These are phyloP conservation scores for Zaprionus ornatus DNA, from an alignment of 1,140 invertebrate species.

Conservation along the genomic window DNA sequence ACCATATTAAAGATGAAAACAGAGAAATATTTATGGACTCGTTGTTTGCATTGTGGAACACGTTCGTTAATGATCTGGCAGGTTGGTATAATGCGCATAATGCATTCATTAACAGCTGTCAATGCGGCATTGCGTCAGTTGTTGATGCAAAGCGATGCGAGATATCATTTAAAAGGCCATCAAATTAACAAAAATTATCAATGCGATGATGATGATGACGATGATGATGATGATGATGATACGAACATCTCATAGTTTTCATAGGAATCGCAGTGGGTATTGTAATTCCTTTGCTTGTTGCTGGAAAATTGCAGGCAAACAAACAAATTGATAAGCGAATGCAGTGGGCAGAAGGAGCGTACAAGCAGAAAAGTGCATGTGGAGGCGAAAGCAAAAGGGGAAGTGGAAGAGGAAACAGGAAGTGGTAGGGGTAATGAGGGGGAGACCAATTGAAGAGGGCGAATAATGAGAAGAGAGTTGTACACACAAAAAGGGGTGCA, in stretches of 20 bases:
- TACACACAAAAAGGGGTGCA: slow-evolving; percentile 3
- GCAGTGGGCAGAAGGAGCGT: background rate
- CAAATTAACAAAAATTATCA: slow-evolving; percentile 10
- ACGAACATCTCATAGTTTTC: slow-evolving; percentile 1
- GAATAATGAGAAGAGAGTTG: slow-evolving; percentile 33
- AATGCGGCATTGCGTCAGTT: background rate
- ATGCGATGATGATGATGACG: slow-evolving; percentile 3
- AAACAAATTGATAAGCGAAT: slow-evolving; percentile 26
- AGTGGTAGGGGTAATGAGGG: slow-evolving; percentile 12
- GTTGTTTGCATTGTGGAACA: background rate
- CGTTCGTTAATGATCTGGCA: background rate
- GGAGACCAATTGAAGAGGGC: slow-evolving; percentile 25
- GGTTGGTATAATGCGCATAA: background rate
- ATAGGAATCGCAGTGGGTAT: slow-evolving; percentile 9
- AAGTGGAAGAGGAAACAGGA: background rate
- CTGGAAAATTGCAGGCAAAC: slow-evolving; percentile 35
- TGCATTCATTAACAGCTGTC: slow-evolving; percentile 6
- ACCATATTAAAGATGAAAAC: background rate
- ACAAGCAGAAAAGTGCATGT: background rate
- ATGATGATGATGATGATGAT: background rate
- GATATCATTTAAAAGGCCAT: slow-evolving; percentile 5
- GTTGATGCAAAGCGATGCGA: background rate
- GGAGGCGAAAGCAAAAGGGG: background rate
- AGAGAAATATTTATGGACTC: background rate
- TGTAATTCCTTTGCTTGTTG: slow-evolving; percentile 31